These are phyloP conservation scores for Hydractinia echinata DNA, from an alignment of 30 jellyfish, hydroid and myxozoan genomes.

Conservation along the genomic window DNA sequence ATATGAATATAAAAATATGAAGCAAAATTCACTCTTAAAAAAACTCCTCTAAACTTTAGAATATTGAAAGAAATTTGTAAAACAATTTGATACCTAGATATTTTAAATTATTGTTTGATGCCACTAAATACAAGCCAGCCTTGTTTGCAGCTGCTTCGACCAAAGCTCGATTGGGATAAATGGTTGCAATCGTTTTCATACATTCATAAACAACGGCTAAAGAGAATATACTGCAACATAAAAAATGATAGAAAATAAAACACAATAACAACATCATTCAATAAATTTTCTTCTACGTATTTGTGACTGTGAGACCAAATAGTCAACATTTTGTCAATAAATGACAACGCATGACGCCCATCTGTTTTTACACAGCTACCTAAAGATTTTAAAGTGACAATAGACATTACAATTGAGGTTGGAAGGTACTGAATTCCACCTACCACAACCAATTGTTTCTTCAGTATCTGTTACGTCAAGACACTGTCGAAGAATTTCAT, in stretches of 20 bases:
- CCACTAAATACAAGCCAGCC: constrained; percentile 54
- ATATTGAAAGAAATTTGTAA: neutral
- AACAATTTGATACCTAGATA: constrained; percentile 60
- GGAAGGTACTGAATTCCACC: neutral
- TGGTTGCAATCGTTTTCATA: constrained; percentile 58
- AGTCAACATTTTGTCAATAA: no score
- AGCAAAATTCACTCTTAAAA: no score
- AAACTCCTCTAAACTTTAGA: no score
- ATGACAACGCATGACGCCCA: no score
- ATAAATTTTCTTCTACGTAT: no score
- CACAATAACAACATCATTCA: no score
- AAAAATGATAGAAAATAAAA: no score
- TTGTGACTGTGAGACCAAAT: no score
- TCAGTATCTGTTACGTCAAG: constrained; percentile 46
- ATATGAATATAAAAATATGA: neutral
- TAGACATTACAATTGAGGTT: neutral
- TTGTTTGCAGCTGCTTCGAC: constrained; percentile 56
- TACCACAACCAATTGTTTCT: constrained; percentile 85
- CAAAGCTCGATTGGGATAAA: constrained; percentile 57
- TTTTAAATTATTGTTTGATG: constrained; percentile 61
- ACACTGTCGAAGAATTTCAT: constrained; percentile 54
- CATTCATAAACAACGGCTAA: constrained; percentile 88
- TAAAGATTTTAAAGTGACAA: no score
- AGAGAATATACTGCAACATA: neutral
- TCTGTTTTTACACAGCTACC: no score